Base-by-base conservation (phyloP, 2,888 invertebrate species). In the Zootermopsis nevadensis region DNA sequence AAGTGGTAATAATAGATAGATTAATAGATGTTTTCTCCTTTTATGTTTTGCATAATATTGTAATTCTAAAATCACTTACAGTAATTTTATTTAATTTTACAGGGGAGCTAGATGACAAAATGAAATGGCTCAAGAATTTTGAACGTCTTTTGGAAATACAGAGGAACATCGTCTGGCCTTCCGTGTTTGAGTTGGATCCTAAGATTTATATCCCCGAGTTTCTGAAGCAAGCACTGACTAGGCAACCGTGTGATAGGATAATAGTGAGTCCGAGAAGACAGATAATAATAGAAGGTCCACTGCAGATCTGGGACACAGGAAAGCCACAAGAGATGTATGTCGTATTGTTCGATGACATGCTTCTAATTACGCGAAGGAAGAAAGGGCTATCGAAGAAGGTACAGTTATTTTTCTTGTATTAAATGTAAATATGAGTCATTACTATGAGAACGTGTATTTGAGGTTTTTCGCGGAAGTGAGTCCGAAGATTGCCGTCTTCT, bases 61-160 rank as follows among this genome's bases (percentile, higher is more conserved):
- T 15, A 19, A 19, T 48, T 12, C 15, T 12, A 12, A 19, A 48
- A 48, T 3, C 48, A 48, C 15, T 1, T 48, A 48, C 19, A 19
- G 12, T 19, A 19, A 48, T 33, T 15, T 19, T 30, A 27, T 80
- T n/a, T 27, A n/a, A 27, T 60, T 80, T 82, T 84, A n/a, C 82
- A 86, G 92, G 92, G 85, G 92, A 92, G 85, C 89, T 93, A 83
- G 93, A 93, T 87, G 93, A 93, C 86, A 93, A 93, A 86, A 93
- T 93, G 90, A 91, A 92, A 86, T 93, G 93, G 93, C 88, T 93
- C 83, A 93, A 93, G 87, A 93, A 93, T 87, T 93, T 92, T 88
- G 93, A 93, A 86, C 88, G 93, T 31, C 89, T 93, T 0, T 90
- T 93, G 86, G 93, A 93, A 87, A 91, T 93, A 76, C 93, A 93